A percentile compares a stretch with the other conserved stretches of the same genome.
Evolutionary conservation across 2,888 invertebrate species (phyloP).

Genomic region (Tridacna gigas): DNA sequence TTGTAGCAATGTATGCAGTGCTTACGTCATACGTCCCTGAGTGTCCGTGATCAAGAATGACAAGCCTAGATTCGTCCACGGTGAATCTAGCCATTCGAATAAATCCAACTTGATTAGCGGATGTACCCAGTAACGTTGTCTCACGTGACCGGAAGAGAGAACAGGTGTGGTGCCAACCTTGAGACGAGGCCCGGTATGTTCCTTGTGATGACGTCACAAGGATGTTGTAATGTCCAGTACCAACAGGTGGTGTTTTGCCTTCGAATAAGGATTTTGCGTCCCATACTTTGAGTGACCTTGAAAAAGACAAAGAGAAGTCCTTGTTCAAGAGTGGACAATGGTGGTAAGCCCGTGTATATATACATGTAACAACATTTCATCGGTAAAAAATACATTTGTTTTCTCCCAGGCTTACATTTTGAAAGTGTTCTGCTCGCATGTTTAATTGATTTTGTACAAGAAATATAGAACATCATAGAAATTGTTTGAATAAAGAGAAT

Average conservation of each 20-base stretch:
- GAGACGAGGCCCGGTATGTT: constrained; percentile 41
- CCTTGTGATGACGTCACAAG: constrained; percentile 37
- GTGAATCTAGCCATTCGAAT: constrained; percentile 48
- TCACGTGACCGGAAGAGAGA: constrained; percentile 7
- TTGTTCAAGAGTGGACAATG: too few species aligned
- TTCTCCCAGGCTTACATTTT: too few species aligned
- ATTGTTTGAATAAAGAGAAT: too few species aligned
- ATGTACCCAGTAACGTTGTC: neutral
- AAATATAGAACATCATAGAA: too few species aligned
- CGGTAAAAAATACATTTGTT: too few species aligned
- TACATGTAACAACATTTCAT: too few species aligned
- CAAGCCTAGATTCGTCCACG: constrained; percentile 31
- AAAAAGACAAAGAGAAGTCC: neutral
- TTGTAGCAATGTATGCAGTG: neutral
- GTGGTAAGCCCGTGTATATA: too few species aligned
- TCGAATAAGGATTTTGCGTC: constrained; percentile 39
- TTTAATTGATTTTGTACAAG: too few species aligned
- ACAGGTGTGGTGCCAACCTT: constrained; percentile 52
- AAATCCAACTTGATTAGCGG: constrained; percentile 45
- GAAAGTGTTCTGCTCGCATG: too few species aligned
- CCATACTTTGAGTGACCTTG: constrained; percentile 60
- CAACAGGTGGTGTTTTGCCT: constrained; percentile 47
- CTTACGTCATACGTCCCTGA: constrained; percentile 53
- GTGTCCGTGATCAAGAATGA: constrained; percentile 57
- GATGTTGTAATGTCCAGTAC: constrained; percentile 41